Conservation (phyloP, 2,113 vertebrate species). For the Osmerus mordax region DNA sequence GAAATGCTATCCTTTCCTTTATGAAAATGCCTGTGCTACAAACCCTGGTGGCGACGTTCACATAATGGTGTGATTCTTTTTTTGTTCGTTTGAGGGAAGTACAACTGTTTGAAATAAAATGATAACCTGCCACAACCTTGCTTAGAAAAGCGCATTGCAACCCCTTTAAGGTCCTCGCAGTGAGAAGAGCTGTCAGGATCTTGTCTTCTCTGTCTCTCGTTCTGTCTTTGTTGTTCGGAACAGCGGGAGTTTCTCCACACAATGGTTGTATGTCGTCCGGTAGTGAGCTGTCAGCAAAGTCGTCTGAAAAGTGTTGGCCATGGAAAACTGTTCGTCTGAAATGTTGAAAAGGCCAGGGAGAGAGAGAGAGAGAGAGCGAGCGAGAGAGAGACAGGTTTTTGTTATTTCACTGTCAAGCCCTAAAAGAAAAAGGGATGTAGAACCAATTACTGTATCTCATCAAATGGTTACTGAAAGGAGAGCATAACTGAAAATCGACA, state of each 20-base stretch:
- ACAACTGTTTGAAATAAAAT: constrained; percentile 38
- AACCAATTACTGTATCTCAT: constrained; percentile 40
- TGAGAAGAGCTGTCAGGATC: too few relatives aligned
- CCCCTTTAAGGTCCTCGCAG: not conserved
- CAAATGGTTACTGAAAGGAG: constrained; percentile 25
- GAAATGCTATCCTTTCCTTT: too few relatives aligned
- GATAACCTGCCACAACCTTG: constrained; percentile 50
- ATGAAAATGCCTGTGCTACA: too few relatives aligned
- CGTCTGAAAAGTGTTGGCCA: constrained; percentile 9
- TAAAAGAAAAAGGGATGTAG: not conserved
- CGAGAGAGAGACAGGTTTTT: constrained; percentile 3
- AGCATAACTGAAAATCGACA: constrained; percentile 34
- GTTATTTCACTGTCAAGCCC: constrained; percentile 1
- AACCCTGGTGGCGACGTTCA: constrained; percentile 9
- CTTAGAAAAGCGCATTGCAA: constrained; percentile 8
- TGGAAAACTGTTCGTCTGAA: constrained; percentile 7
- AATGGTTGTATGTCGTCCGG: not conserved
- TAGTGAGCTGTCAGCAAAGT: constrained; percentile 17
- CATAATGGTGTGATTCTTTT: constrained; percentile 2
- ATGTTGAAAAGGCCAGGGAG: not conserved
- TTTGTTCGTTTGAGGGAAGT: constrained; percentile 23
- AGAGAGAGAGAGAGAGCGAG: not conserved
- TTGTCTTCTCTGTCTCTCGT: too few relatives aligned
- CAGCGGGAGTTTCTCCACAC: constrained; percentile 21
- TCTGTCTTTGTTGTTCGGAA: not conserved